phyloP scores from a whole-genome alignment of 2,888 invertebrate genomes.

The Drosophila monieri region DNA sequence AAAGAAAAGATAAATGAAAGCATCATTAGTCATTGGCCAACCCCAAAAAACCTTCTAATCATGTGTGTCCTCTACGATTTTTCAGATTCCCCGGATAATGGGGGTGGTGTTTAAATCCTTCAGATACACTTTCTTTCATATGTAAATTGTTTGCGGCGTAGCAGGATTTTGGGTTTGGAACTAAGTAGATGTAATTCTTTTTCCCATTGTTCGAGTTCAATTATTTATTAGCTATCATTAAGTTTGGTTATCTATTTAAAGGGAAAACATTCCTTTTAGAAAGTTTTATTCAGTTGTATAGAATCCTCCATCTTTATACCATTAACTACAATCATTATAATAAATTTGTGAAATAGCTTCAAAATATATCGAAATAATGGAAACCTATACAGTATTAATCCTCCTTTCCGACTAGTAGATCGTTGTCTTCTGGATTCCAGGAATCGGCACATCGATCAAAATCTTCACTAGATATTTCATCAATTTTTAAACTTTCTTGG shows the following conservation, averaged over 20 bases:
- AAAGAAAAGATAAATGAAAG: conserved; percentile 66
- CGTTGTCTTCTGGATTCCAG: not conserved
- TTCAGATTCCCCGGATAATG: conserved; percentile 12
- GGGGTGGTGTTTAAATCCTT: conserved; percentile 25
- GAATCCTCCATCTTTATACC: not conserved
- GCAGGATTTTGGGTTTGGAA: conserved; percentile 27
- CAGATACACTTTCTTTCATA: conserved; percentile 30
- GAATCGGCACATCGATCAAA: not conserved
- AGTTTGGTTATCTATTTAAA: conserved; percentile 9
- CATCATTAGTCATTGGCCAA: conserved; percentile 72
- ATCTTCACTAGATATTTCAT: not conserved
- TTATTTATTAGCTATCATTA: conserved; percentile 40
- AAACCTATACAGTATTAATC: not conserved
- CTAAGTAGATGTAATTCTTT: conserved; percentile 20
- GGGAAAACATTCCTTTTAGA: not conserved
- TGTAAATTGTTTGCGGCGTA: conserved; percentile 36
- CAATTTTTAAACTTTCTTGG: not conserved
- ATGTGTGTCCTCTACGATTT: conserved; percentile 30
- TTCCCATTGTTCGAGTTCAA: conserved; percentile 26
- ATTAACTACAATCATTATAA: conserved; percentile 20
- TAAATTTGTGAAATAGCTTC: conserved; percentile 24
- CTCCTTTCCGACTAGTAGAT: not conserved
- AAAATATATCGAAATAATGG: not conserved
- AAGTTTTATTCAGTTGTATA: not conserved
- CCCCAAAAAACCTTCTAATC: conserved; percentile 20